Evolutionary conservation across 30 jellyfish, hydroid and myxozoan genomes (phyloP).

Genomic region (Aurelia coerulea): DNA sequence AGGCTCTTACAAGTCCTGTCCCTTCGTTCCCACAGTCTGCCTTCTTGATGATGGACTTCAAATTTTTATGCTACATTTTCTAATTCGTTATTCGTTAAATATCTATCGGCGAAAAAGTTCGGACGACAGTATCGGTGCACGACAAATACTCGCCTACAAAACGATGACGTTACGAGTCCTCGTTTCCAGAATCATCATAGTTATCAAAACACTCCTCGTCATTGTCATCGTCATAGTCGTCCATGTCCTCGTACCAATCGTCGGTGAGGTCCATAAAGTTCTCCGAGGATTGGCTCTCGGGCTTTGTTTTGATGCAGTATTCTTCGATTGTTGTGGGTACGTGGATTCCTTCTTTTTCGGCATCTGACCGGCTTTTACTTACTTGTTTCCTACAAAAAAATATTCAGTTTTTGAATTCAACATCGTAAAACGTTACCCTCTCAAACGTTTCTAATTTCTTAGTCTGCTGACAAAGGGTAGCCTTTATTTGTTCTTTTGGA

Average conservation of each 20-base stretch:
- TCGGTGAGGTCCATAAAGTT: slow-evolving; percentile 85
- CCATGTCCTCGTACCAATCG: slow-evolving; percentile 98
- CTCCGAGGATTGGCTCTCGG: slow-evolving; percentile 86
- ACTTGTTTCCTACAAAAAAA: slow-evolving; percentile 83
- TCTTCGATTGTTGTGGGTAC: slow-evolving; percentile 94
- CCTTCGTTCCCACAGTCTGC: too few relatives aligned
- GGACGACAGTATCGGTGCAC: too few relatives aligned
- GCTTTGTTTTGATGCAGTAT: slow-evolving; percentile 88
- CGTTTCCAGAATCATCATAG: slow-evolving; percentile 96
- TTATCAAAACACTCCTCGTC: slow-evolving; percentile 94
- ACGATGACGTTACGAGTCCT: slow-evolving; percentile 59
- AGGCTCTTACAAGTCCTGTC: too few relatives aligned
- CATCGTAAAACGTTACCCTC: too few relatives aligned
- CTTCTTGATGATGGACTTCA: too few relatives aligned
- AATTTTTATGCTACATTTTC: too few relatives aligned
- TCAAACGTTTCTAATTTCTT: too few relatives aligned
- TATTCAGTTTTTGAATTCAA: too few relatives aligned
- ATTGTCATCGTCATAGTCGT: slow-evolving; percentile 84
- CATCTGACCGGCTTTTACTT: slow-evolving; percentile 91
- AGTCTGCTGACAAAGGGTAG: too few relatives aligned
- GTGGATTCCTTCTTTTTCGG: slow-evolving; percentile 89
- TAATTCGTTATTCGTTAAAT: too few relatives aligned
- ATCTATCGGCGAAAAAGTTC: too few relatives aligned
- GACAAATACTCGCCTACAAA: slow-evolving; percentile 13
- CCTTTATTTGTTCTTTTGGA: too few relatives aligned